These are phyloP conservation scores for Fistularia commersonii DNA, from an alignment of 2,797 vertebrate genomes.

Conservation along the genomic window DNA sequence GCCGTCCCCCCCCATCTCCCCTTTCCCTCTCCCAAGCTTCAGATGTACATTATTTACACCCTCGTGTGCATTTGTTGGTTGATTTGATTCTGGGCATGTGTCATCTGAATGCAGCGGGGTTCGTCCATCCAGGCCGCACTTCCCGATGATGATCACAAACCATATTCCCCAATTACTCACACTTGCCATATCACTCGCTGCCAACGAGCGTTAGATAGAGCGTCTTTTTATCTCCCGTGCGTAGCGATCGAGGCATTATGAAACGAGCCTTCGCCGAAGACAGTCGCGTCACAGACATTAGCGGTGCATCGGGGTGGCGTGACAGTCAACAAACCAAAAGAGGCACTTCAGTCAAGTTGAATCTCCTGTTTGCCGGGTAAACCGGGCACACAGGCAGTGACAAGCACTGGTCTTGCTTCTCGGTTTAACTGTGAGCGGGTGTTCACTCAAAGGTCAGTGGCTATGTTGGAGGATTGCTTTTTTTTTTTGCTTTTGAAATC, in stretches of 20 bases:
- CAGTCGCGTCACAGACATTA: no score
- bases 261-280: constrained; percentile 22
- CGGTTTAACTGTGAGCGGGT: constrained; percentile 56
- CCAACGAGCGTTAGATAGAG: constrained; percentile 1
- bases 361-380: constrained; percentile 47
- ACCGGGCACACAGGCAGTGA: constrained; percentile 54
- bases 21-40: constrained; percentile 4
- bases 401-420: constrained; percentile 47
- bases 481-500: no score
- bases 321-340: constrained; percentile 27
- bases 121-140: constrained; percentile 10
- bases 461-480: no score
- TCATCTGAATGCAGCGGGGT: constrained; percentile 30
- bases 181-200: constrained; percentile 20
- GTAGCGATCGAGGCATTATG: not conserved
- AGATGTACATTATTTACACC: constrained; percentile 36
- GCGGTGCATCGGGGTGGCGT: not conserved
- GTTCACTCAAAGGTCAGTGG: constrained; percentile 42
- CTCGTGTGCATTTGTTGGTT: constrained; percentile 32
- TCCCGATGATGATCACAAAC: constrained; percentile 35
- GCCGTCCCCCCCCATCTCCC: not conserved
- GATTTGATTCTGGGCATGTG: constrained; percentile 40
- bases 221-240: no score
- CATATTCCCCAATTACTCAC: constrained; percentile 43
- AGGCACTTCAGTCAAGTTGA: constrained; percentile 52